These are phyloP conservation scores for Hapalemur alaotrensis DNA, from an alignment of 2,797 vertebrate species.

Conservation along the genomic window DNA sequence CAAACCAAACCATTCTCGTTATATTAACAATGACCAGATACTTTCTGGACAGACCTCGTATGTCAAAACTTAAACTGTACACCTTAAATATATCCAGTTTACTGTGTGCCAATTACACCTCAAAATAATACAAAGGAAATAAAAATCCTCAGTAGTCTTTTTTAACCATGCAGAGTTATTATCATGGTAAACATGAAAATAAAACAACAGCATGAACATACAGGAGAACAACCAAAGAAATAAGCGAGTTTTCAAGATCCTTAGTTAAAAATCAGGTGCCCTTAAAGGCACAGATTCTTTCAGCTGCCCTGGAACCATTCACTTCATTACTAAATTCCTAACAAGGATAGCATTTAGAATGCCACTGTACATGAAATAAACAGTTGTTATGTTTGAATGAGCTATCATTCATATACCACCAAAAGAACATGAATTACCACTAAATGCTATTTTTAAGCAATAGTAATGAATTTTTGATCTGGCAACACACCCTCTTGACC, in stretches of 20 bases:
- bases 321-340: conserved; percentile 40
- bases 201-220: not conserved
- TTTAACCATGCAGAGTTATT: not conserved
- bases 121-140: conserved; percentile 20
- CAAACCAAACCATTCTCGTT: no score
- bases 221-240: not conserved
- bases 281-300: not conserved
- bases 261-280: not conserved
- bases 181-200: not conserved
- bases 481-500: not conserved
- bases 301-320: not conserved
- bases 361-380: not conserved
- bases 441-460: not conserved
- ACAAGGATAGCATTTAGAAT: not conserved
- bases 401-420: not conserved
- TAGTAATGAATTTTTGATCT: not conserved
- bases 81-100: not conserved
- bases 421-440: not conserved
- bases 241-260: not conserved
- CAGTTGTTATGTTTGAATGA: not conserved
- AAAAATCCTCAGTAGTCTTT: not conserved
- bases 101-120: not conserved
- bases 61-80: not conserved
- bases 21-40: no score
- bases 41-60: not conserved